Base-by-base conservation (phyloP, 1,140 invertebrate species). In the Homarus americanus region DNA sequence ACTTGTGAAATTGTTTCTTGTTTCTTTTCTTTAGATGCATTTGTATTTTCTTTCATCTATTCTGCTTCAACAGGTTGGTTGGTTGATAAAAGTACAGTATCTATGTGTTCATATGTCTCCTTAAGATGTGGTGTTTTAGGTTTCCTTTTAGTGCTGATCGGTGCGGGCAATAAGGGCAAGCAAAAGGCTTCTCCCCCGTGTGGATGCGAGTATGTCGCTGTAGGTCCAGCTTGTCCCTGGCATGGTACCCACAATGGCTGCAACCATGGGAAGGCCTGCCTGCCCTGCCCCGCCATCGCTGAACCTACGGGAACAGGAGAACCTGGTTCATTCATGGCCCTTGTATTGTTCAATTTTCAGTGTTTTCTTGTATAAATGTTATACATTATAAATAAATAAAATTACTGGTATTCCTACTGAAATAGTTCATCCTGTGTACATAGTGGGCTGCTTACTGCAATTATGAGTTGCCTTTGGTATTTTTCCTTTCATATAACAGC, bases 181-280 rank as follows among this genome's bases (percentile, higher is more conserved):
- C 87, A 90, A 90, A 90, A 75, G 87, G 87, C 69, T 90, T 90
- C 53, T 90, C 87, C 41, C 87, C 87, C 10, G 87, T 90, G 80
- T 90, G 87, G 41, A 90, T 83, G 66, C 87, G 87, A 76, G 49
- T 76, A 76, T 90, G 87, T 73, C 87, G 80, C 80, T 82, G 79
- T 32, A 90, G 80, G 82, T 90, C 87, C 58, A 90, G 49, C 79
- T 90, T 90, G 87, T 90, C 87, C 80, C 87, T 82, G 66, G 87
- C 87, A 28, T 76, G 80, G 87, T 53, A 90, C 24, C 72, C 78
- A 83, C 87, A 90, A 49, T 82, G 44, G 69, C 87, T 76, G 87
- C 87, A 90, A n/a, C 87, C 69, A 69, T 90, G 80, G 63, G 32
- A 44, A 20, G 40, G 34, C 41, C 72, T 63, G 66, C 80, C 69